Evolutionary conservation across 2,797 vertebrate genomes (phyloP), one percentile per base, ranked within the genome.

Genomic region (Sciaenops ocellatus): DNA sequence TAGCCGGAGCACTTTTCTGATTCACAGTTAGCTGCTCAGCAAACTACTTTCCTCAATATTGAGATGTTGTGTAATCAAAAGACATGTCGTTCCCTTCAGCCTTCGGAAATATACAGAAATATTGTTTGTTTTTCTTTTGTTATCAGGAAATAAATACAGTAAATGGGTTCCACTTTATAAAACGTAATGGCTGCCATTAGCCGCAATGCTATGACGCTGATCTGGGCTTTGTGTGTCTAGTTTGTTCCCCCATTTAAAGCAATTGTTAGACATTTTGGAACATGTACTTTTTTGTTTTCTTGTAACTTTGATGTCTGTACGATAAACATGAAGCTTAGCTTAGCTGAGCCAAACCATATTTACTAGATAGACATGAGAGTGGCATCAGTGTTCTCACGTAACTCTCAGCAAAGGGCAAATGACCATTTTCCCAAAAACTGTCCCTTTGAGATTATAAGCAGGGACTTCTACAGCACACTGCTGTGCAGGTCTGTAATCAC

Each of bases 1-100:
- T 34, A 22, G 79, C 26, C 28, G 44, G 16, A 3, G 7, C 13
- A 77, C 26, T 68, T 59, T 59, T 28, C 52, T 50, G 52, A 30
- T 8, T 24, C 28, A 59, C 56, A 22, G 7, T 55, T 2, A 22
- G 7, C 54, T 41, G 65, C 28, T 65, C 24, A 34, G 51, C 30
- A 26, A 62, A 6, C 56, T 63, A 18, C 24, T 54, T 5, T 24
- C 3, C 15, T 59, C 52, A 26, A 5, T 9, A n/a, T 0, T 16
- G 24, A 65, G n/a, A 48, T 41, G 15, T 48, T 68, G 46, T 48
- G 30, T 18, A 38, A 44, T 10, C 24, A 47, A 22, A 61, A 1
- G 3, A 52, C 17, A 22, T 30, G 18, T 1, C 1, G 17, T 68
- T 69, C 26, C 28, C 18, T 5, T 51, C 3, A 0, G 28, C 13